Evolutionary conservation across 2,113 vertebrate genomes (phyloP), one percentile per base, ranked within the genome.

Genomic region (Cyprinodon brontotheroides): DNA sequence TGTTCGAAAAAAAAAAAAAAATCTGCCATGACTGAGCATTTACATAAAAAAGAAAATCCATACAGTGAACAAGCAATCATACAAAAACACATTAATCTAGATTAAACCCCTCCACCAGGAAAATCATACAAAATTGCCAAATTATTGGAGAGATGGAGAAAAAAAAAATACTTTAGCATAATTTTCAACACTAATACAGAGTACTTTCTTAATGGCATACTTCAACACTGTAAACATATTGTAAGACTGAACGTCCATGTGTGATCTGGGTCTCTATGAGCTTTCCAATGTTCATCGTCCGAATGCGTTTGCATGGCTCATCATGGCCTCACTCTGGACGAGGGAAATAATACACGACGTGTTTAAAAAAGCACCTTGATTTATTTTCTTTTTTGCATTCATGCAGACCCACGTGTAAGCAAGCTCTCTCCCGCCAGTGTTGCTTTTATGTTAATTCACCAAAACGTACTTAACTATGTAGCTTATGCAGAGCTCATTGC

Each of bases 201-300:
- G 96, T 94, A 93, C 96, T 95, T 96, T 93, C 96, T 97, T 95
- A 96, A 96, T 96, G 96, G 97, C 97, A 94, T 96, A 97, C 96
- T 97, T 98, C 96, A 97, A 98, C 96, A 97, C 96, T 99, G 96
- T 98, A 99, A 99, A 99, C 97, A 96, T 98, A 96, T 96, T 96
- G 96, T 97, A 95, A 96, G 95, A 98, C 96, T 97, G 96, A 97
- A 96, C 96, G 96, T 96, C 93, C 92, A 72, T 87, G 77, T 79
- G 77, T 95, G 83, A 84, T 83, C 78, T 78, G 75, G 81, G 71
- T 81, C 75, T 84, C 80, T 82, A 74, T 77, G 72, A 65, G 70
- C 70, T 65, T 74, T 77, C 50, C 77, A 36, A 78, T 53, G 43
- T 17, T 80, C 63, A 36, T 66, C 10, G 66, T 79, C 72, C 77